phyloP scores from a whole-genome alignment of 1,140 invertebrate species.

The Cataglyphis hispanica region DNA sequence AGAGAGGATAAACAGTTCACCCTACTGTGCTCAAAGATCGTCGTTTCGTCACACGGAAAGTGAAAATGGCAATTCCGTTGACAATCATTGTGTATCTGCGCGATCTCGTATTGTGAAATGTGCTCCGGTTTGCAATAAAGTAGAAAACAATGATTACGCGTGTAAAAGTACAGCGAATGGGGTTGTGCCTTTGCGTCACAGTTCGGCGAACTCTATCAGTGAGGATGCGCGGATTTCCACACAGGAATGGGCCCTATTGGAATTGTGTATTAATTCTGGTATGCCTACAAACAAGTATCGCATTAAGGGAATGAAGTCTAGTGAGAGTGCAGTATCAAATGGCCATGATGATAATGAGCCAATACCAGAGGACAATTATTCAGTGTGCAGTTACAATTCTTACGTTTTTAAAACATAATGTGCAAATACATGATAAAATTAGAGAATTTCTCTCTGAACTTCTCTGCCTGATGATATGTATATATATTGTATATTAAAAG shows the following conservation, averaged over 20 bases:
- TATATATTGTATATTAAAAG: slow-evolving; percentile 20
- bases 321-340: slow-evolving; percentile 18
- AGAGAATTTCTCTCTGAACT: not conserved
- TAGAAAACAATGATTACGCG: slow-evolving; percentile 56
- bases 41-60: slow-evolving; percentile 13
- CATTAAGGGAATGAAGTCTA: slow-evolving; percentile 46
- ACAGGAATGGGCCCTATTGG: slow-evolving; percentile 62
- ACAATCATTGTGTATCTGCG: not conserved
- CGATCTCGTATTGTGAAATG: slow-evolving; percentile 45
- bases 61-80: slow-evolving; percentile 23
- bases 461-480: not conserved
- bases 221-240: slow-evolving; percentile 56
- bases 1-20: slow-evolving; percentile 28
- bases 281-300: slow-evolving; percentile 64
- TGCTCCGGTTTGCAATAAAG: slow-evolving; percentile 28
- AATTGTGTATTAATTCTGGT: slow-evolving; percentile 66
- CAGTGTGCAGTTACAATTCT: slow-evolving; percentile 69
- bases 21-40: slow-evolving; percentile 6
- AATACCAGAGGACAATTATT: slow-evolving; percentile 67
- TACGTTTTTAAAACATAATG: slow-evolving; percentile 66
- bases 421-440: not conserved
- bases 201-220: slow-evolving; percentile 51
- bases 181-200: slow-evolving; percentile 48
- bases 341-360: slow-evolving; percentile 54
- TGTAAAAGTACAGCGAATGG: slow-evolving; percentile 23